Evolutionary conservation across 2,797 vertebrate species (phyloP).

Genomic region (Acrocephalus scirpaceus): DNA sequence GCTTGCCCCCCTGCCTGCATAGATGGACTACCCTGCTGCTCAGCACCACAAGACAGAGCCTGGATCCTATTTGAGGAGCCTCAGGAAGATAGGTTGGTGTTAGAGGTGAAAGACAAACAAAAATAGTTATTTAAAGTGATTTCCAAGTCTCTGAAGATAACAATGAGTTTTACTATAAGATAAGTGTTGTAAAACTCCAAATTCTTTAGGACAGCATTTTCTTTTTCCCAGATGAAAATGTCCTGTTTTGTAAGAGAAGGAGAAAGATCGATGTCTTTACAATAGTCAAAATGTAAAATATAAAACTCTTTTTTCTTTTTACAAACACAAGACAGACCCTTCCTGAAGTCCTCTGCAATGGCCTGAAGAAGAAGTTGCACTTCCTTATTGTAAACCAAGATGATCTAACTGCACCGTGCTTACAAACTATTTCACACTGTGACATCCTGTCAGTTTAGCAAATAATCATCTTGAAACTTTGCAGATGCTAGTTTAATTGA

Average conservation of each 20-base stretch:
- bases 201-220: not conserved
- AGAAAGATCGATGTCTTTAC: not conserved
- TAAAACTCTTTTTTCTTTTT: not conserved
- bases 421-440: not conserved
- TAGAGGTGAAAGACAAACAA: not conserved
- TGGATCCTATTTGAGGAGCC: not conserved
- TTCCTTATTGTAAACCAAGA: slow-evolving; percentile 17
- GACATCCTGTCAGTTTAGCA: slow-evolving; percentile 36
- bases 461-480: not conserved
- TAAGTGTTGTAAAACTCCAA: not conserved
- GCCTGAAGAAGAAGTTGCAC: slow-evolving; percentile 13
- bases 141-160: not conserved
- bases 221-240: not conserved
- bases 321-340: not conserved
- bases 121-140: not conserved
- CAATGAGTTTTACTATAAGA: not conserved
- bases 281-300: not conserved
- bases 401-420: not conserved
- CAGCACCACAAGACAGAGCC: not conserved
- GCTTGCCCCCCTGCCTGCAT: not conserved
- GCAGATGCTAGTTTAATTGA: not conserved
- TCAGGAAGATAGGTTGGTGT: not conserved
- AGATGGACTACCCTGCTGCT: not conserved
- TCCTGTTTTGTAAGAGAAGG: not conserved
- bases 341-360: not conserved